Evolutionary conservation across 2,797 vertebrate genomes (phyloP).

Genomic region (Semaprochilodus insignis): DNA sequence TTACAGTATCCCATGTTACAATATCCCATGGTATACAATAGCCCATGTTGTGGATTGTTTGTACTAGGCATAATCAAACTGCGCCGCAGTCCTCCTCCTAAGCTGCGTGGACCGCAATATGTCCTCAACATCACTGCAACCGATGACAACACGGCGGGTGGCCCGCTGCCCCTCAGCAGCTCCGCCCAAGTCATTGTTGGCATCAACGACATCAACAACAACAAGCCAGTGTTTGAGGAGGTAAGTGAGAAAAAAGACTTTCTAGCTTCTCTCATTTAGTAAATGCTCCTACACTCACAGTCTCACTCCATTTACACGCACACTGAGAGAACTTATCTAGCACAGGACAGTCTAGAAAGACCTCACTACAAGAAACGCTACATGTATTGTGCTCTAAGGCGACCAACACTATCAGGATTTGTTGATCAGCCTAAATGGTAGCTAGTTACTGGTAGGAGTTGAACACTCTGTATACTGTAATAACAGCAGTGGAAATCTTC

Average conservation of each 20-base stretch:
- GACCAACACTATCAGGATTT: too few species aligned
- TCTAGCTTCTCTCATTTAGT: not conserved
- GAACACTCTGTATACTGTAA: too few species aligned
- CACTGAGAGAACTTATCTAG: too few species aligned
- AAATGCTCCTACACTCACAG: not conserved
- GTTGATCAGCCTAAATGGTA: too few species aligned
- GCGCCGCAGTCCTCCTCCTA: slow-evolving; percentile 81
- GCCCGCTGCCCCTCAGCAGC: slow-evolving; percentile 85
- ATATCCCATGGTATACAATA: not conserved
- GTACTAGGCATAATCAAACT: slow-evolving; percentile 87
- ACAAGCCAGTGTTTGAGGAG: slow-evolving; percentile 88
- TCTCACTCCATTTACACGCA: too few species aligned
- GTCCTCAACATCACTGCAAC: slow-evolving; percentile 86
- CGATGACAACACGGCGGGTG: slow-evolving; percentile 87
- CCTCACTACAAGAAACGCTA: too few species aligned
- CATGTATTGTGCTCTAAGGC: too few species aligned
- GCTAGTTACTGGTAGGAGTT: too few species aligned
- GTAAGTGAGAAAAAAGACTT: slow-evolving; percentile 65
- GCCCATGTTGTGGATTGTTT: slow-evolving; percentile 20
- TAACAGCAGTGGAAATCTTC: too few species aligned
- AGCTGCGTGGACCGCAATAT: slow-evolving; percentile 81
- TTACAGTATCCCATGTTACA: slow-evolving; percentile 29
- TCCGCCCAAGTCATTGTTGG: slow-evolving; percentile 88
- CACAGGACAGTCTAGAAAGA: too few species aligned
- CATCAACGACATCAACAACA: slow-evolving; percentile 91